Conservation (phyloP, 1,140 invertebrate genomes). For the Drosophila azteca region DNA sequence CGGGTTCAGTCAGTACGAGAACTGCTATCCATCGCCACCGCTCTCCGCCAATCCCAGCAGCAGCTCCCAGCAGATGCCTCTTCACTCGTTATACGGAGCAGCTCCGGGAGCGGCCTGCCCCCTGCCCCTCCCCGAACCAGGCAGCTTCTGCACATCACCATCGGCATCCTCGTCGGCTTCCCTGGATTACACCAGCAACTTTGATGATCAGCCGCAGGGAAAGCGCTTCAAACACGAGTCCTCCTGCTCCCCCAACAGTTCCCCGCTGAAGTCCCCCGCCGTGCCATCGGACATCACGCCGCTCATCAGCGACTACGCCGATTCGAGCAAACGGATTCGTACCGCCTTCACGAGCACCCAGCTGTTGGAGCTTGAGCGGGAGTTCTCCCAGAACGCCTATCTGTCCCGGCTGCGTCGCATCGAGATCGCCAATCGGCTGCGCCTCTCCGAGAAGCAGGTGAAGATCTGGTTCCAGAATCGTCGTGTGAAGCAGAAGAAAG, state of each 20-base stretch:
- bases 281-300: conserved; percentile 85
- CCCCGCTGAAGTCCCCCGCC: conserved; percentile 83
- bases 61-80: conserved; percentile 38
- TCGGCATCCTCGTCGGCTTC: conserved; percentile 74
- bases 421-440: conserved; percentile 94
- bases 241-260: conserved; percentile 76
- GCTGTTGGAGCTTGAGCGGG: conserved; percentile 94
- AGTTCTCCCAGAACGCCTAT: conserved; percentile 96
- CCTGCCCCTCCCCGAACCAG: conserved; percentile 55
- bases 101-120: conserved; percentile 15
- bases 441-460: conserved; percentile 96
- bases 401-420: conserved; percentile 94
- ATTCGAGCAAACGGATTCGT: conserved; percentile 91
- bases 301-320: conserved; percentile 84
- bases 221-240: conserved; percentile 75
- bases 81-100: conserved; percentile 50
- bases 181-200: conserved; percentile 52
- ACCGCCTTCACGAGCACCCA: conserved; percentile 97
- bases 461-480: conserved; percentile 97
- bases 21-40: conserved; percentile 83
- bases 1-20: conserved; percentile 57
- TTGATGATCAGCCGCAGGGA: conserved; percentile 53
- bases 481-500: conserved; percentile 96
- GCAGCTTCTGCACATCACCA: conserved; percentile 73
- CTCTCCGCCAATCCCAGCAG: conserved; percentile 63